A percentile compares a stretch with the other conserved stretches of the same genome.
These are phyloP conservation scores for Allophyes oxyacanthae DNA, from an alignment of 2,888 invertebrate species.

Conservation along the genomic window DNA sequence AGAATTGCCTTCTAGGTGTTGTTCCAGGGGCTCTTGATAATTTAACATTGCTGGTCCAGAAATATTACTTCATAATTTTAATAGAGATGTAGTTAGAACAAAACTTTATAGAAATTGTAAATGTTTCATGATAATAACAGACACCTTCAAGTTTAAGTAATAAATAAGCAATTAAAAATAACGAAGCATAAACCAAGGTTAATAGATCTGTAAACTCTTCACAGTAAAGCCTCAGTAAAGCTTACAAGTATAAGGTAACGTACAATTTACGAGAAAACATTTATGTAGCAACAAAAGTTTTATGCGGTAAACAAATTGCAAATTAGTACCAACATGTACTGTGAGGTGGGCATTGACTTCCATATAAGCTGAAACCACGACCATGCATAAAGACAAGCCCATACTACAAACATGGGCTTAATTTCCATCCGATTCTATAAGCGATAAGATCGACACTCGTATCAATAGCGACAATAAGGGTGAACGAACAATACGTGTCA, in stretches of 20 bases:
- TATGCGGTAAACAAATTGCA: constrained; percentile 38
- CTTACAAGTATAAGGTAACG: constrained; percentile 43
- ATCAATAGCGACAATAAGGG: constrained; percentile 48
- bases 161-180: no score
- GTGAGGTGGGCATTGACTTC: constrained; percentile 27
- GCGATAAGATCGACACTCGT: constrained; percentile 49
- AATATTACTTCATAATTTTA: no score
- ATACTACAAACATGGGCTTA: constrained; percentile 41
- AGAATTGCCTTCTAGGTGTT: neutral
- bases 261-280: constrained; percentile 35
- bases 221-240: no score
- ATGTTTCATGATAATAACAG: no score
- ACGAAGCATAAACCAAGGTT: constrained; percentile 29
- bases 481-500: constrained; percentile 51
- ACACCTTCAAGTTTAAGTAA: no score
- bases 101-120: no score
- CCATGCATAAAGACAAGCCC: constrained; percentile 20
- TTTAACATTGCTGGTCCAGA: no score
- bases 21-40: neutral
- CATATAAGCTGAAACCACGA: constrained; percentile 39
- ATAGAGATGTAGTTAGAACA: no score
- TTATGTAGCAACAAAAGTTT: constrained; percentile 29
- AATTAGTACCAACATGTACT: constrained; percentile 44
- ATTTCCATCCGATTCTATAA: constrained; percentile 32
- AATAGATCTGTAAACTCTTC: constrained; percentile 18